Percentiles rank a stretch among this genome's conserved stretches.
Conservation (phyloP, 2,797 vertebrate genomes). For the Pipistrellus nathusii region DNA sequence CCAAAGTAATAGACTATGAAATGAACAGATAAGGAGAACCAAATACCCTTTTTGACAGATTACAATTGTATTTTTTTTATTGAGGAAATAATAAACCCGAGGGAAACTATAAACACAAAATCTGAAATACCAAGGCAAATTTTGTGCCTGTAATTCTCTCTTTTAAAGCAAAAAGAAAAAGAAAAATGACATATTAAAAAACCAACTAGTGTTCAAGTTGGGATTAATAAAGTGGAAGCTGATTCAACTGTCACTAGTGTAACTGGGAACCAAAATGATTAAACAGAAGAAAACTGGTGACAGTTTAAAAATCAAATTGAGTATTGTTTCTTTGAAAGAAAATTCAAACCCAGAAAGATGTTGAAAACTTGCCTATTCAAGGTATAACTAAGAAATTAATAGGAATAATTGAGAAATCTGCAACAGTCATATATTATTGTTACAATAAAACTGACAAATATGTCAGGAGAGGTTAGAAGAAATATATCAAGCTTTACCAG, state of each 20-base stretch:
- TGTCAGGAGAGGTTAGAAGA: neutral
- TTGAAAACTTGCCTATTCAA: neutral
- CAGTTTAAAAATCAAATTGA: neutral
- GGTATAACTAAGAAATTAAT: neutral
- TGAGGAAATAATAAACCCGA: neutral
- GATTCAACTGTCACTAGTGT: neutral
- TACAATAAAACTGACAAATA: neutral
- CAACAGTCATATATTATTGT: neutral
- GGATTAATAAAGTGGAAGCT: neutral
- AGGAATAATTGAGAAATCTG: neutral
- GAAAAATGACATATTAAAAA: conserved; percentile 17
- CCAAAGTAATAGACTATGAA: neutral
- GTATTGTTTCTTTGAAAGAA: neutral
- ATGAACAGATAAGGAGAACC: neutral
- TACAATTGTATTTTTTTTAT: neutral
- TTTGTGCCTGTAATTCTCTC: neutral
- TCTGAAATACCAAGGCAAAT: neutral
- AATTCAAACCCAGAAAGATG: neutral
- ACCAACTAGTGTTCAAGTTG: neutral
- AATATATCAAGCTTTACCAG: neutral
- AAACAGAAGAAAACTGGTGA: neutral
- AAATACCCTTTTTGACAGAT: neutral
- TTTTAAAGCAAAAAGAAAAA: neutral
- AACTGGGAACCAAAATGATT: neutral
- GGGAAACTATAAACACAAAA: conserved; percentile 5